phyloP scores from a whole-genome alignment of 2,113 vertebrate genomes.

The Plotosus lineatus region DNA sequence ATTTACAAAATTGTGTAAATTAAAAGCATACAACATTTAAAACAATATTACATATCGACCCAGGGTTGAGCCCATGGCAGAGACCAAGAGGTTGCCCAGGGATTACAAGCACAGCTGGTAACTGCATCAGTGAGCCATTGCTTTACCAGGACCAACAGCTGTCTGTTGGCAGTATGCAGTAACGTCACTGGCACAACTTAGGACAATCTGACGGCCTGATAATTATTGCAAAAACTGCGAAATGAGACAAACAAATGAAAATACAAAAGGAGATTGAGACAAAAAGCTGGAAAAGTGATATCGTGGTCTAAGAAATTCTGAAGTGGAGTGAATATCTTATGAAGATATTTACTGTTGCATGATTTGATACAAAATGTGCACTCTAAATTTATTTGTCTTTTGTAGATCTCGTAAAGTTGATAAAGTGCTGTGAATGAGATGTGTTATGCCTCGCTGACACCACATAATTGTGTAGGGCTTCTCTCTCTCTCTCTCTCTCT shows the following conservation, averaged over 20 bases:
- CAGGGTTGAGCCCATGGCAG: constrained; percentile 13
- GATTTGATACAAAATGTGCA: constrained; percentile 24
- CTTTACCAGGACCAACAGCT: constrained; percentile 67
- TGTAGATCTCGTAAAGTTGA: constrained; percentile 45
- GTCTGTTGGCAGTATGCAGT: constrained; percentile 60
- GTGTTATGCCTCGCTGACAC: constrained; percentile 43
- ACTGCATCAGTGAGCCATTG: constrained; percentile 62
- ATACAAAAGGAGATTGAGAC: constrained; percentile 61
- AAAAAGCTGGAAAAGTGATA: constrained; percentile 52
- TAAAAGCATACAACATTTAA: not conserved
- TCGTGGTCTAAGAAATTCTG: constrained; percentile 24
- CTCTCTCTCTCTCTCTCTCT: not conserved
- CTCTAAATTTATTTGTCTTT: constrained; percentile 47
- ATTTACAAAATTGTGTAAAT: not conserved
- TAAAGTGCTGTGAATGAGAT: constrained; percentile 44
- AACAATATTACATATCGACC: not conserved
- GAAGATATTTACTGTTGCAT: constrained; percentile 35
- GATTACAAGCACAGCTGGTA: constrained; percentile 68
- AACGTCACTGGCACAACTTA: constrained; percentile 60
- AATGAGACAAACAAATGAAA: constrained; percentile 64
- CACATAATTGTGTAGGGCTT: constrained; percentile 41
- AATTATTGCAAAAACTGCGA: constrained; percentile 64
- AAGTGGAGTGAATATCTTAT: constrained; percentile 44
- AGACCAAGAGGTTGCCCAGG: constrained; percentile 32
- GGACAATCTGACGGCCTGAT: constrained; percentile 57